phyloP scores from a whole-genome alignment of 2,888 invertebrate genomes.

The Noctua fimbriata region DNA sequence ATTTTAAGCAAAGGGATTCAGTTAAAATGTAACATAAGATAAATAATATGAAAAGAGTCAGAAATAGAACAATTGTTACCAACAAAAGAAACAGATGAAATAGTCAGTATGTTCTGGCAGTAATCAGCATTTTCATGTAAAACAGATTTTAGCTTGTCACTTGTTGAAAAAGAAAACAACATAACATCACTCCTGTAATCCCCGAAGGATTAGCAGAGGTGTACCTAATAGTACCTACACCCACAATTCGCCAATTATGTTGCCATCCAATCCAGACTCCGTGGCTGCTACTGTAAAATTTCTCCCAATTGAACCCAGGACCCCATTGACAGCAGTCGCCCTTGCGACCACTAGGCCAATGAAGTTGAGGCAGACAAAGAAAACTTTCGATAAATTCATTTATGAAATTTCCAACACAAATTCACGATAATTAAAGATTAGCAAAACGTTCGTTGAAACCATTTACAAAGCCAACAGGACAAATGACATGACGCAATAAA shows the following conservation, averaged over 20 bases:
- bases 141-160: not conserved
- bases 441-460: not conserved
- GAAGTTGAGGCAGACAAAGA: not conserved
- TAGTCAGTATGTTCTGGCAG: not conserved
- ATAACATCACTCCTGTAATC: too few relatives aligned
- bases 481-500: constrained; percentile 32
- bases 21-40: not conserved
- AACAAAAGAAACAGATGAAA: too few relatives aligned
- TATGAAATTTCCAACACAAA: too few relatives aligned
- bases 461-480: not conserved
- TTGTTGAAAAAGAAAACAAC: not conserved
- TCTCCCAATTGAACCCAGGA: too few relatives aligned
- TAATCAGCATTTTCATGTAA: not conserved
- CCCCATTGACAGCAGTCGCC: too few relatives aligned
- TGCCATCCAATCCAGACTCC: too few relatives aligned
- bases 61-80: not conserved
- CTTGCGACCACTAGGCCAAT: too few relatives aligned
- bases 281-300: too few relatives aligned
- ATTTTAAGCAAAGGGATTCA: not conserved
- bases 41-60: not conserved
- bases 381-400: not conserved
- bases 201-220: too few relatives aligned
- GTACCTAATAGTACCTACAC: too few relatives aligned
- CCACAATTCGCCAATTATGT: too few relatives aligned
- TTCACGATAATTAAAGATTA: not conserved